Conservation (phyloP, 2,113 vertebrate species). For the Lophochroa leadbeateri region DNA sequence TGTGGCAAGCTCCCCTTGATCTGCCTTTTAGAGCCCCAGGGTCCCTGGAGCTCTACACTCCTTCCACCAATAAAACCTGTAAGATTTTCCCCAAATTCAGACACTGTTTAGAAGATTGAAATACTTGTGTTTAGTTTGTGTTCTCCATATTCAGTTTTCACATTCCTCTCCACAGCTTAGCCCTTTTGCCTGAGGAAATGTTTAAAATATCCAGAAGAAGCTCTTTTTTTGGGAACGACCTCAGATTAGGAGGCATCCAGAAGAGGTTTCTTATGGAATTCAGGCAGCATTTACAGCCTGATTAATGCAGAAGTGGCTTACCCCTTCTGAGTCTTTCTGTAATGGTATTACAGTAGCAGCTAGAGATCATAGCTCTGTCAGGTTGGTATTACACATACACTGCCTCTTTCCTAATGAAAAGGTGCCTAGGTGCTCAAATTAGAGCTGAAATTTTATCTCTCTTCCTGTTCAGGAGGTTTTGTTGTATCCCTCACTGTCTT, state of each 20-base stretch:
- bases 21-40: too few species aligned
- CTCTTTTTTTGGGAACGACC: not conserved
- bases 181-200: fast-evolving
- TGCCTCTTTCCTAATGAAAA: not conserved
- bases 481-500: not conserved
- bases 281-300: not conserved
- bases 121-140: not conserved
- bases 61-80: not conserved
- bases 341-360: not conserved
- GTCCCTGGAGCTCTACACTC: too few species aligned
- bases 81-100: not conserved
- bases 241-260: not conserved
- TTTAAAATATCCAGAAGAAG: not conserved
- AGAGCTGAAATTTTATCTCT: not conserved
- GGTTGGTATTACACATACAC: not conserved
- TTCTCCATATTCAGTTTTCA: not conserved
- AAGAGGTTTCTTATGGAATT: not conserved
- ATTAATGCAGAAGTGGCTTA: not conserved
- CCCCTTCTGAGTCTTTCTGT: not conserved
- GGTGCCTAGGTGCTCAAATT: not conserved
- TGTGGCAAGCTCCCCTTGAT: too few species aligned
- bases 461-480: not conserved
- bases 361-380: not conserved
- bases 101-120: not conserved
- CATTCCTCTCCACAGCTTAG: not conserved